phyloP scores from a whole-genome alignment of 2,797 vertebrate species.

The Acanthopagrus latus region DNA sequence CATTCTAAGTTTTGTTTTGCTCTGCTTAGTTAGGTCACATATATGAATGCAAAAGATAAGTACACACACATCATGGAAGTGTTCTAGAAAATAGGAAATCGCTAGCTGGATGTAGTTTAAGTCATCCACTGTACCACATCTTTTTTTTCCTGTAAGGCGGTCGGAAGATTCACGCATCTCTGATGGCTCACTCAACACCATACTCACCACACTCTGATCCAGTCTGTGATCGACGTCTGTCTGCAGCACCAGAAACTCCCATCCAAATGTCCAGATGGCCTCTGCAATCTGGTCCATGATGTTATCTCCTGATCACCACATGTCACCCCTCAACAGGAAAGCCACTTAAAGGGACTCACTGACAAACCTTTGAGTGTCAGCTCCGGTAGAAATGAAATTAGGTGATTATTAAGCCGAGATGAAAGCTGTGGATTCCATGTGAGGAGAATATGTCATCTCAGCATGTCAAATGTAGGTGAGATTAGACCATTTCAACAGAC shows the following conservation, averaged over 20 bases:
- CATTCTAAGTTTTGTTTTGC: constrained; percentile 14
- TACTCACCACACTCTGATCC: constrained; percentile 52
- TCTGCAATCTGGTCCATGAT: constrained; percentile 86
- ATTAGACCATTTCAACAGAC: not conserved
- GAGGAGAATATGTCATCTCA: constrained; percentile 11
- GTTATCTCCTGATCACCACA: constrained; percentile 81
- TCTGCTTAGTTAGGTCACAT: constrained; percentile 4
- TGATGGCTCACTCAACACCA: constrained; percentile 68
- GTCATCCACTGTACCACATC: constrained; percentile 9
- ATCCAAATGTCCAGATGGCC: constrained; percentile 91
- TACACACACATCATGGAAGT: not conserved
- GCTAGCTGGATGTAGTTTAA: not conserved
- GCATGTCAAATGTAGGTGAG: not conserved
- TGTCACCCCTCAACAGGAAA: constrained; percentile 75
- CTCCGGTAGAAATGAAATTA: constrained; percentile 10
- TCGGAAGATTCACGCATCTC: constrained; percentile 18
- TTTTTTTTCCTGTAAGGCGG: not conserved
- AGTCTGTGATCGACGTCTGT: constrained; percentile 69
- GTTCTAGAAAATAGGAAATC: not conserved
- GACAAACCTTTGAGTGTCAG: constrained; percentile 18
- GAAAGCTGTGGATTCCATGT: not conserved
- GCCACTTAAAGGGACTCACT: constrained; percentile 5
- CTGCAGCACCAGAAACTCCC: constrained; percentile 63
- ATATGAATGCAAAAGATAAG: not conserved
- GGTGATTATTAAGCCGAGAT: not conserved